A percentile compares a stretch with the other conserved stretches of the same genome.
These are phyloP conservation scores for Coenonympha glycerion DNA, from an alignment of 2,888 invertebrate genomes.

Conservation along the genomic window DNA sequence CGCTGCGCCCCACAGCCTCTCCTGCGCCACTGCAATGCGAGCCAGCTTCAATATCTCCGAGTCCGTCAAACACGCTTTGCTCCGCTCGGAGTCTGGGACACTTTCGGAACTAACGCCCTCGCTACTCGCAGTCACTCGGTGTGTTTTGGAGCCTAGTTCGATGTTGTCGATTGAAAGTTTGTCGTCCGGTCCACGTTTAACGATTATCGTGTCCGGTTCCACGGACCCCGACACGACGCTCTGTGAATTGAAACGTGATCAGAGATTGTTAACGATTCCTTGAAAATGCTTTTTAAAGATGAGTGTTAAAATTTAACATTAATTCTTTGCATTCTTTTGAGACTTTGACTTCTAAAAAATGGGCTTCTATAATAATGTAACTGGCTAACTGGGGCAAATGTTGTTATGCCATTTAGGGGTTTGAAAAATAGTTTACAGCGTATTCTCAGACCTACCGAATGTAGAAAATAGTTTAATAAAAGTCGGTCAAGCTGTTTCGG, in stretches of 20 bases:
- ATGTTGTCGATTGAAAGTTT: slow-evolving; percentile 61
- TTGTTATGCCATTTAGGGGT: too few relatives aligned
- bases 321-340: too few relatives aligned
- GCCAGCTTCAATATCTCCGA: slow-evolving; percentile 75
- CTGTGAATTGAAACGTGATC: slow-evolving; percentile 53
- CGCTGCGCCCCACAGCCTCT: slow-evolving; percentile 80
- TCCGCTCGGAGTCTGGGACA: slow-evolving; percentile 54
- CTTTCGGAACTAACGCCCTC: slow-evolving; percentile 57
- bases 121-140: slow-evolving; percentile 58
- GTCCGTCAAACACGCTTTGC: slow-evolving; percentile 73
- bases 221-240: slow-evolving; percentile 86
- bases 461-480: too few relatives aligned
- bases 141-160: slow-evolving; percentile 73
- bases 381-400: too few relatives aligned
- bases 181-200: slow-evolving; percentile 69
- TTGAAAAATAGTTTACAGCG: too few relatives aligned
- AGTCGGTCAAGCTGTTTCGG: too few relatives aligned
- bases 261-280: not conserved
- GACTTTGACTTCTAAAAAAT: too few relatives aligned
- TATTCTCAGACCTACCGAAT: not conserved
- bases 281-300: too few relatives aligned
- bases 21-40: slow-evolving; percentile 69
- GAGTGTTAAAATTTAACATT: too few relatives aligned
- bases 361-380: too few relatives aligned
- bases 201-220: slow-evolving; percentile 84